These are phyloP conservation scores for Columbina picui DNA, from an alignment of 2,113 vertebrate species.

Conservation along the genomic window DNA sequence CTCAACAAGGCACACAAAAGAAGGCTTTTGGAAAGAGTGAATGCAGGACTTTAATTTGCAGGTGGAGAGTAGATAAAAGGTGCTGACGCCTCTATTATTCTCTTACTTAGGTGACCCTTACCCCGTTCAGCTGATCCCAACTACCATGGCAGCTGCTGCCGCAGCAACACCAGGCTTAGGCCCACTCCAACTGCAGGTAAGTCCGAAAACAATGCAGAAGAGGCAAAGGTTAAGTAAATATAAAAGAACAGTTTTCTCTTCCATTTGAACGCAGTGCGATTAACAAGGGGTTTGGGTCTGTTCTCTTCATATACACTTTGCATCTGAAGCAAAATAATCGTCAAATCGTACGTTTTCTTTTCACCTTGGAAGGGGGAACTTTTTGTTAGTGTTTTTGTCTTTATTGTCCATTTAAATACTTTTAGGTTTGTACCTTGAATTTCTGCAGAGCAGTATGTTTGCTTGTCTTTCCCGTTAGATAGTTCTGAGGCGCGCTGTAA, in stretches of 20 bases:
- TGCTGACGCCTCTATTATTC: constrained; percentile 82
- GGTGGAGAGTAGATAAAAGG: constrained; percentile 85
- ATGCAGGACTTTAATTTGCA: constrained; percentile 85
- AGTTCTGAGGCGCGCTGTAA: neutral
- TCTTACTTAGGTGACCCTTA: constrained; percentile 94
- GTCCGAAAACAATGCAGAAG: constrained; percentile 51
- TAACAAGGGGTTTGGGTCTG: neutral
- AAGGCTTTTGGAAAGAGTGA: constrained; percentile 87
- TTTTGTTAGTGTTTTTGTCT: neutral
- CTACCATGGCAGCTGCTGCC: constrained; percentile 96
- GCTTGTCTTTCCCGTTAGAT: neutral
- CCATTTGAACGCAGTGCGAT: neutral
- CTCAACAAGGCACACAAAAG: constrained; percentile 85
- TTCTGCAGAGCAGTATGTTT: rapidly evolving
- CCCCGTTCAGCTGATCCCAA: constrained; percentile 98
- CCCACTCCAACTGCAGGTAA: constrained; percentile 97
- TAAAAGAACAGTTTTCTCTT: constrained; percentile 47
- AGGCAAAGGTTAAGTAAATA: constrained; percentile 73
- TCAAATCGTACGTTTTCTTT: neutral
- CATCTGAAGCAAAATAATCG: neutral
- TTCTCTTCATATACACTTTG: rapidly evolving
- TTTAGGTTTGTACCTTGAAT: neutral
- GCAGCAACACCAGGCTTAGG: constrained; percentile 93
- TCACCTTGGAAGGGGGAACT: neutral
- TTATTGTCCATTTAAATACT: neutral